Percentiles rank a stretch among this genome's conserved stretches.
These are phyloP conservation scores for Phalacrocorax pelagicus DNA, from an alignment of 2,113 vertebrate species.

Conservation along the genomic window DNA sequence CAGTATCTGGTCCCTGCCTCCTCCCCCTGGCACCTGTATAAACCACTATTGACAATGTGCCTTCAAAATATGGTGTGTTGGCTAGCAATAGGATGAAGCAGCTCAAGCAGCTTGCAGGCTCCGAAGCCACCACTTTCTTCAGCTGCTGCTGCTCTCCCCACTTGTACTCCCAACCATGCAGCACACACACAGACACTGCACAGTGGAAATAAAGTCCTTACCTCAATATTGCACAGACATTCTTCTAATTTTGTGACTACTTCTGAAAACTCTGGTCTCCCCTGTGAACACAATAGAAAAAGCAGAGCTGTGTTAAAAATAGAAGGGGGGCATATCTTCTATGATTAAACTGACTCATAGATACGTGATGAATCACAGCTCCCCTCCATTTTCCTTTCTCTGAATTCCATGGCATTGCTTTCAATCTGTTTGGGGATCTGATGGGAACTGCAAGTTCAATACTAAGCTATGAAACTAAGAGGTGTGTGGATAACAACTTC, in stretches of 20 bases:
- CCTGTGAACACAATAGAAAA: conserved; percentile 69
- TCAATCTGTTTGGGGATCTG: background rate
- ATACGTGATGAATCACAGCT: background rate
- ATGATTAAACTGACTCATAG: background rate
- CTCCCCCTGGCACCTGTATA: background rate
- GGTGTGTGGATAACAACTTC: rapidly evolving
- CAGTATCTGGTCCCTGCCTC: background rate
- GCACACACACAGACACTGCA: background rate
- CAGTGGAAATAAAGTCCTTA: conserved; percentile 23
- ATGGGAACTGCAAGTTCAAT: background rate
- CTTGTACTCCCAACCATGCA: rapidly evolving
- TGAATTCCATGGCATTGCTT: background rate
- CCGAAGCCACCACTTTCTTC: background rate
- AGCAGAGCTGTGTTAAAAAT: background rate
- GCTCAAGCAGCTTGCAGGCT: background rate
- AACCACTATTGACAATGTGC: rapidly evolving
- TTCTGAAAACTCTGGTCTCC: conserved; percentile 92
- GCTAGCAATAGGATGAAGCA: background rate
- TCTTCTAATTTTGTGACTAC: conserved; percentile 90
- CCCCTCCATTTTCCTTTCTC: background rate
- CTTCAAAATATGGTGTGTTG: background rate
- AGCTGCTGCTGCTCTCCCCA: no score
- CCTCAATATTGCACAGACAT: conserved; percentile 93
- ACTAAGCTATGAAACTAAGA: background rate
- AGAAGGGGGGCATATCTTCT: background rate